Evolutionary conservation across 2,113 vertebrate genomes (phyloP).

Genomic region (Helogale parvula): DNA sequence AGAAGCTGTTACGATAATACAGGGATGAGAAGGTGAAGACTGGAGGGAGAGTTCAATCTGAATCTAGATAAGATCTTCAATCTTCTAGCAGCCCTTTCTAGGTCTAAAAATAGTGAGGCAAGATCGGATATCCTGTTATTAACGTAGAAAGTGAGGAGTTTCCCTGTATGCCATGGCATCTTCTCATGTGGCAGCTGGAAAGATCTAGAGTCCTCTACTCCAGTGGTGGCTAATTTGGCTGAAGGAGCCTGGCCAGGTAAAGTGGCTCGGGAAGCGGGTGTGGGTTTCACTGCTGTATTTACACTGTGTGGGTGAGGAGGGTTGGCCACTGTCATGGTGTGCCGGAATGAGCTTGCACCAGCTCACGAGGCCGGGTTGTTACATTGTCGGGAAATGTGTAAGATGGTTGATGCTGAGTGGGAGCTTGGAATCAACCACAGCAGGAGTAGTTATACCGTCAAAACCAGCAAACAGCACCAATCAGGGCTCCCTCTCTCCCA

Average conservation of each 20-base stretch:
- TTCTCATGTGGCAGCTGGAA: background rate
- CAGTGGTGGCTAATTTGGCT: background rate
- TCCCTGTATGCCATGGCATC: background rate
- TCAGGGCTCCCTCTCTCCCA: background rate
- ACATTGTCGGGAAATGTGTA: background rate
- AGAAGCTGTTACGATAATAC: background rate
- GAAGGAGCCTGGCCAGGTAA: background rate
- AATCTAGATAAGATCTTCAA: slow-evolving; percentile 55
- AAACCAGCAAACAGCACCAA: background rate
- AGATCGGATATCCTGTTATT: background rate
- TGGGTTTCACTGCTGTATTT: background rate
- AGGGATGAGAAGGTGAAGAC: background rate
- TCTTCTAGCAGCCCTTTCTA: slow-evolving; percentile 36
- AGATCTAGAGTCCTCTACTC: background rate
- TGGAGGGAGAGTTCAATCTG: background rate
- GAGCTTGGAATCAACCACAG: background rate
- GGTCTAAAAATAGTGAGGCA: slow-evolving; percentile 7
- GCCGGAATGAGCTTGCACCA: background rate
- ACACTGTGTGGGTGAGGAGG: background rate
- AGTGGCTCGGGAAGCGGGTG: background rate
- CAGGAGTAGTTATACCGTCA: background rate
- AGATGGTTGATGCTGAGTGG: background rate
- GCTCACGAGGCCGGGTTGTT: background rate
- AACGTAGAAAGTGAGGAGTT: background rate
- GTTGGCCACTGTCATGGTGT: accelerated